phyloP scores from a whole-genome alignment of 2,797 vertebrate genomes.

The Picus viridis region DNA sequence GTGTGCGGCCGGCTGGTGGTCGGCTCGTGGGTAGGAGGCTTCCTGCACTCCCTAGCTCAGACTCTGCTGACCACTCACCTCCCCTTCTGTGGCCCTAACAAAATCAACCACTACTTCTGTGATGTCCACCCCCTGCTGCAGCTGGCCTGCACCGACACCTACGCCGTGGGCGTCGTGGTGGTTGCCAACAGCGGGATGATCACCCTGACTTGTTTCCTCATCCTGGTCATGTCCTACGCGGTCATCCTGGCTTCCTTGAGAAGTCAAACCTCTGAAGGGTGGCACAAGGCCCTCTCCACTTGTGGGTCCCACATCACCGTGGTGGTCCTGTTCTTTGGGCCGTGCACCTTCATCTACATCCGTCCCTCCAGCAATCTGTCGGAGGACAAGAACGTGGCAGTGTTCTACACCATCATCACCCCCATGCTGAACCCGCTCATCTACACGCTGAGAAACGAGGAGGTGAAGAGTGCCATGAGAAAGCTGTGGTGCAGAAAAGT shows the following conservation, averaged over 20 bases:
- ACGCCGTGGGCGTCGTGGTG: fast-evolving
- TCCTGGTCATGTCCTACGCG: conserved; percentile 21
- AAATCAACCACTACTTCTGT: conserved; percentile 62
- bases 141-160: conserved; percentile 9
- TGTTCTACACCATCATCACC: conserved; percentile 63
- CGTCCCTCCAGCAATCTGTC: not conserved
- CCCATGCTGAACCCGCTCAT: conserved; percentile 70
- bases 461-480: conserved; percentile 70
- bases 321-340: conserved; percentile 65
- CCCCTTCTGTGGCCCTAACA: conserved; percentile 64
- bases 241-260: conserved; percentile 54
- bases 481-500: conserved; percentile 51
- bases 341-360: conserved; percentile 61
- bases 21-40: conserved; percentile 4
- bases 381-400: conserved; percentile 52
- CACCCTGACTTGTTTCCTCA: conserved; percentile 40
- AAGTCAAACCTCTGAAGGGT: not conserved
- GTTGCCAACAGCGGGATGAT: conserved; percentile 46
- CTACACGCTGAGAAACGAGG: conserved; percentile 53
- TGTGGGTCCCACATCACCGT: conserved; percentile 64
- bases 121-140: conserved; percentile 45
- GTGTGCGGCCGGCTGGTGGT: not conserved
- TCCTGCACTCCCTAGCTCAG: conserved; percentile 50
- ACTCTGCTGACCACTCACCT: conserved; percentile 2
- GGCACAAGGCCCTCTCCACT: conserved; percentile 68